Base-by-base conservation (phyloP, 2,888 invertebrate genomes). In the Metellina segmentata region DNA sequence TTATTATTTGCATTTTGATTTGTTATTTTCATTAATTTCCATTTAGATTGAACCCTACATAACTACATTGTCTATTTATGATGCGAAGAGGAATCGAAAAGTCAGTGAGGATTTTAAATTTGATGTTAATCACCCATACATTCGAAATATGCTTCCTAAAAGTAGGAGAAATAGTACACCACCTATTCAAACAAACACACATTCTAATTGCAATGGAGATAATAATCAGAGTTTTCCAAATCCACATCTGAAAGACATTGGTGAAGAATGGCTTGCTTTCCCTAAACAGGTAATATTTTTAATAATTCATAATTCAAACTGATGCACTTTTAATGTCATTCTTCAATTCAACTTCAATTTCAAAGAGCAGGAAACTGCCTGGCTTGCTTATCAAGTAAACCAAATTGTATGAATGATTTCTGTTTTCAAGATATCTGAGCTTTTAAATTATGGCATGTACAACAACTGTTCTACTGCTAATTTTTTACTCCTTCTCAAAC, bases 61-160 rank as follows among this genome's bases (percentile, higher is more conserved):
- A 94, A 97, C 98, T 34, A 97, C 97, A 81, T 95, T 99, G 93
- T 97, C 98, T 89, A 95, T 99, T 74, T 99, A 98, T 95, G 99
- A 99, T 96, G 97, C 97, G 7, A 97, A 97, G 94, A 97, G 97
- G 93, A 97, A 97, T 70, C 96, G 97, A 94, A 99, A 99, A 95
- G 96, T 99, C 93, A 97, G 98, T 1, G 99, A 99, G 95, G 98
- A 98, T 95, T 98, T 98, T 95, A 97, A 98, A 95, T 98, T 98
- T 94, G 97, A 98, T 95, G 96, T 98, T 19, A 98, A 98, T 95
- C 96, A 97, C 94, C 96, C 96, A 11, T 96, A 96, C 93, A 97
- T 97, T n/a, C 95, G 96, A 81, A 96, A 96, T 92, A 95, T 97
- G 95, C 94, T 96, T 92, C 95, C 96, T 95, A 89, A 90, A 52